phyloP scores from a whole-genome alignment of 2,113 vertebrate species.

The Pionites leucogaster region DNA sequence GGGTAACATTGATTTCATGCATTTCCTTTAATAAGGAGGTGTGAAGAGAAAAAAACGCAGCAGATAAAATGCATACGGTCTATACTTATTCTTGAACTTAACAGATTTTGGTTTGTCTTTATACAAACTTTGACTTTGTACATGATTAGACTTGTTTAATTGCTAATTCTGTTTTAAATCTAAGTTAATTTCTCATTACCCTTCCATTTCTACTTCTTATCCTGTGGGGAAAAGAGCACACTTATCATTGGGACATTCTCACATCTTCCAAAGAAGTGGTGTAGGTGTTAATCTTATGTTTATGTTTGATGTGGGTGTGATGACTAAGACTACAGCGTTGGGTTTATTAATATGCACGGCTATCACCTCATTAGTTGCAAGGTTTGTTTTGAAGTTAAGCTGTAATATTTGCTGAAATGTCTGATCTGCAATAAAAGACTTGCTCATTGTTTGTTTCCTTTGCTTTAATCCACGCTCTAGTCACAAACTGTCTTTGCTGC shows the following conservation, averaged over 20 bases:
- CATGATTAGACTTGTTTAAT: slow-evolving; percentile 55
- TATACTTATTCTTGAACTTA: slow-evolving; percentile 54
- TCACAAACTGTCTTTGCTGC: not conserved
- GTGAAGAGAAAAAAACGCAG: not conserved
- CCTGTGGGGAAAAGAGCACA: slow-evolving; percentile 75
- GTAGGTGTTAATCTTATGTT: slow-evolving; percentile 77
- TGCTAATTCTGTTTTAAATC: slow-evolving; percentile 71
- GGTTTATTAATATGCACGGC: slow-evolving; percentile 77
- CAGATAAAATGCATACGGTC: not conserved
- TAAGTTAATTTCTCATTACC: slow-evolving; percentile 74
- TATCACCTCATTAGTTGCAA: slow-evolving; percentile 78
- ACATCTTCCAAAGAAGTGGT: slow-evolving; percentile 72
- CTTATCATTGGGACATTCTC: slow-evolving; percentile 74
- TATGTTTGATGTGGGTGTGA: slow-evolving; percentile 77
- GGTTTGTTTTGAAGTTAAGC: slow-evolving; percentile 77
- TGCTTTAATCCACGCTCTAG: slow-evolving; percentile 19
- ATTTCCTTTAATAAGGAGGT: not conserved
- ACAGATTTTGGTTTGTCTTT: slow-evolving; percentile 43
- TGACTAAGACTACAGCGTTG: slow-evolving; percentile 51
- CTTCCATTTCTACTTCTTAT: slow-evolving; percentile 72
- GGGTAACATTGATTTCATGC: slow-evolving; percentile 28
- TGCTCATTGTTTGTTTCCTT: slow-evolving; percentile 70
- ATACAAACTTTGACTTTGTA: slow-evolving; percentile 64
- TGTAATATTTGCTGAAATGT: slow-evolving; percentile 63
- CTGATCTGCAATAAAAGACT: slow-evolving; percentile 58